Percentiles rank a stretch among this genome's conserved stretches.
These are phyloP conservation scores for Zygaena filipendulae DNA, from an alignment of 2,888 invertebrate genomes.

Conservation along the genomic window DNA sequence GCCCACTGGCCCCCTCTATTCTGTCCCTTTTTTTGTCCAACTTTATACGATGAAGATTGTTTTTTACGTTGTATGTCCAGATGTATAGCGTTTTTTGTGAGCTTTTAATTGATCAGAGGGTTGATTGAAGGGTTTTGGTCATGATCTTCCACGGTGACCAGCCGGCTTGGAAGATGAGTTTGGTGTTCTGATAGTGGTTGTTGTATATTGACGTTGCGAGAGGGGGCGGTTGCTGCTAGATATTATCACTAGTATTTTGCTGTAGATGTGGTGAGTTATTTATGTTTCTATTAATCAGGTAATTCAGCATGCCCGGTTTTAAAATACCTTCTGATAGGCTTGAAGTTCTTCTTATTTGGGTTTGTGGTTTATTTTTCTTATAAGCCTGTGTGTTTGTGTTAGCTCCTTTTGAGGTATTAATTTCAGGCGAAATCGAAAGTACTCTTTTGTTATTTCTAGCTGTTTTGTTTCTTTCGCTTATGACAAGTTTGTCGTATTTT, in stretches of 20 bases:
- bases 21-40: too few species aligned
- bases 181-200: conserved; percentile 1
- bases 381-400: conserved; percentile 5
- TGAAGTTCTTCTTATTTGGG: conserved; percentile 7
- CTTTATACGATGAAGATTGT: too few species aligned
- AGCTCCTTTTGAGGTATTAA: conserved; percentile 2
- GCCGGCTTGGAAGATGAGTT: neutral
- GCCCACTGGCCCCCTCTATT: too few species aligned
- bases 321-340: conserved; percentile 6
- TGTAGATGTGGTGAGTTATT: conserved; percentile 2
- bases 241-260: conserved; percentile 4
- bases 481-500: conserved; percentile 16
- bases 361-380: conserved; percentile 13
- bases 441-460: conserved; percentile 11
- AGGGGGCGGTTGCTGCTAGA: too few species aligned
- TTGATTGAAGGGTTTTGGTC: too few species aligned
- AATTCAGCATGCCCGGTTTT: conserved; percentile 7
- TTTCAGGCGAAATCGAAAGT: conserved; percentile 11
- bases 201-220: conserved; percentile 1
- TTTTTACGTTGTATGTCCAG: too few species aligned
- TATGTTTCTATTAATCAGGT: conserved; percentile 2
- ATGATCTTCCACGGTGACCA: too few species aligned
- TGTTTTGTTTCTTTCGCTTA: conserved; percentile 10
- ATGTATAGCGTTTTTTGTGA: too few species aligned
- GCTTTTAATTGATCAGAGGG: too few species aligned